Base-by-base conservation (phyloP, 2,888 invertebrate species). In the Parnassius smintheus region DNA sequence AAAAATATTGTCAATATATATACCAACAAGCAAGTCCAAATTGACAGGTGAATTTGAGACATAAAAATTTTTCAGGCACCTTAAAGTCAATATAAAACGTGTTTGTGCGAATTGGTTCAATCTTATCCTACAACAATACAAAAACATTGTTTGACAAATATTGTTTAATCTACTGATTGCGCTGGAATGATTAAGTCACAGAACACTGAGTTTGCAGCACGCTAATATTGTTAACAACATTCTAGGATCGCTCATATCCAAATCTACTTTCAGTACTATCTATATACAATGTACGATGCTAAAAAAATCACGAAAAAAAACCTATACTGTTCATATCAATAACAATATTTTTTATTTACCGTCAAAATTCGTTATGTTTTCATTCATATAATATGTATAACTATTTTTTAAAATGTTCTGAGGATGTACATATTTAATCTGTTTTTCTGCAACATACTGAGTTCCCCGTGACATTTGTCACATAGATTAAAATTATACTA, bases 181-280 rank as follows among this genome's bases (percentile, higher is more conserved):
- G 69, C 70, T 72, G 88, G 88, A 88, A 88, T 88, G 88, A 82
- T 83, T 70, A 77, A 80, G 79, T 77, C 73, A 74, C 68, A 75
- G 74, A 72, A 74, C 69, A 66, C 66, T 56, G 60, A 75, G 68
- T 73, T 72, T 72, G 73, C 68, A 75, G 72, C 70, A 71, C 70
- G 74, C 46, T 70, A 35, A 72, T 58, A 67, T 68, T 69, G 78
- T 78, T 76, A 81, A 72, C 78, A 82, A 82, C 81, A 77, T 75
- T 73, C 77, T 82, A 67, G 78, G 80, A 82, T 83, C 83, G 86
- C 81, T 82, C 78, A 75, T 75, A 75, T 77, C 69, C 78, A 74
- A 75, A 68, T 60, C 79, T 83, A 85, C 73, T 71, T 69, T 75
- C 75, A 73, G 74, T 76, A 78, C 75, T 85, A 84, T 85, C 75